phyloP scores from a whole-genome alignment of 2,797 vertebrate genomes.

The Heterohyrax brucei region DNA sequence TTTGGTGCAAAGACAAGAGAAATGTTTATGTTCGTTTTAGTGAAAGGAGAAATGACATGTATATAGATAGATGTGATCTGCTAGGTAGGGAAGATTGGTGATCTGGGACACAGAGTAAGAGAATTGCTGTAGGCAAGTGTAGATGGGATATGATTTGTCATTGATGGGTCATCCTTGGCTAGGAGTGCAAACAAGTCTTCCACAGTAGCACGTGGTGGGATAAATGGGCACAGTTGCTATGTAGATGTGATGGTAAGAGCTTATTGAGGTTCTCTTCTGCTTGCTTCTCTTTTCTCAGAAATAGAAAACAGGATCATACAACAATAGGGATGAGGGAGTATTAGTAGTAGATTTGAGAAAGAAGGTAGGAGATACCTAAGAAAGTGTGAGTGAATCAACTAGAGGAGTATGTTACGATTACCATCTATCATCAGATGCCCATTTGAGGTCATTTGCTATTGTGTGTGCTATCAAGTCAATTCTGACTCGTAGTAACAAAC shows the following conservation, averaged over 20 bases:
- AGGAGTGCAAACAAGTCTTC: neutral
- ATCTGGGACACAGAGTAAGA: neutral
- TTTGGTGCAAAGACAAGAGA: slow-evolving; percentile 22
- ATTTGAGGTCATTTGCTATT: neutral
- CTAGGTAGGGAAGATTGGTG: neutral
- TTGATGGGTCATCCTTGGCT: neutral
- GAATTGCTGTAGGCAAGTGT: neutral
- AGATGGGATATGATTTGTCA: neutral
- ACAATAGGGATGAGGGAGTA: neutral
- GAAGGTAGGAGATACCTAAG: neutral
- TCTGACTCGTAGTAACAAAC: neutral
- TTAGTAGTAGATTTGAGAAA: neutral
- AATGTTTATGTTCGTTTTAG: slow-evolving; percentile 26
- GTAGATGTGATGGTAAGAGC: neutral
- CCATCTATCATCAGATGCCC: neutral
- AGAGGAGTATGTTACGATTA: neutral
- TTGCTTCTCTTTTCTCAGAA: slow-evolving; percentile 17
- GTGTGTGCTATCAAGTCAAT: neutral
- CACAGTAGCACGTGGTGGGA: neutral
- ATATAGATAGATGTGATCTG: neutral
- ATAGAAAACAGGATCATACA: neutral
- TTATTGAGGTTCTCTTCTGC: neutral
- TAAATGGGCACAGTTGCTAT: neutral
- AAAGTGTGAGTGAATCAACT: neutral
- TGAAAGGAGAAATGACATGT: neutral